These are phyloP conservation scores for Junonia oenone DNA, from an alignment of 2,888 invertebrate genomes.

Conservation along the genomic window DNA sequence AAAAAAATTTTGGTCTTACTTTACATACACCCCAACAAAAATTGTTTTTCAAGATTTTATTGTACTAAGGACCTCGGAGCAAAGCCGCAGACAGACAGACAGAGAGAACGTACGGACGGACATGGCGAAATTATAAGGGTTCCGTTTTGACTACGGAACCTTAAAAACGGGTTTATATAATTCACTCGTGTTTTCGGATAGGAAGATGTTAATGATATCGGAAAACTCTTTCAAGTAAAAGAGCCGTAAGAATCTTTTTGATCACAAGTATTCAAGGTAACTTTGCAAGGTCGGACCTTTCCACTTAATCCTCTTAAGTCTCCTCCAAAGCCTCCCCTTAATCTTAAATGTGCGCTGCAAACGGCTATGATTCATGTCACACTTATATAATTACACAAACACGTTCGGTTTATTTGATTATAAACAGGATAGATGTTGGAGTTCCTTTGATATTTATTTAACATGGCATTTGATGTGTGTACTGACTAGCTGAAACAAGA, in stretches of 20 bases:
- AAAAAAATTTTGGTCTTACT: too few relatives aligned
- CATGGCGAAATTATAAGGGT: too few relatives aligned
- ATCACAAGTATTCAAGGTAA: neutral
- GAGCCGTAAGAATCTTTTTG: neutral
- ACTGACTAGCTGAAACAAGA: too few relatives aligned
- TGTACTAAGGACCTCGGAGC: too few relatives aligned
- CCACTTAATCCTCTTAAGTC: neutral
- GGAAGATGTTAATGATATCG: neutral
- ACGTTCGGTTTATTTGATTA: neutral
- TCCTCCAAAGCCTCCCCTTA: neutral
- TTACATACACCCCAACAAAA: too few relatives aligned
- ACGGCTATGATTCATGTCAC: neutral
- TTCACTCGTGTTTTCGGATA: neutral
- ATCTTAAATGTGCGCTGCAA: neutral
- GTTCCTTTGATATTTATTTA: too few relatives aligned
- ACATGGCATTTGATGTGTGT: too few relatives aligned
- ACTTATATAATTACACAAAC: neutral
- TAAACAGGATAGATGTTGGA: too few relatives aligned
- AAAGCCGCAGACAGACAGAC: too few relatives aligned
- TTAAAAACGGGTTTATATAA: neutral
- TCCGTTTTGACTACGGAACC: too few relatives aligned
- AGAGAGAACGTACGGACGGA: too few relatives aligned
- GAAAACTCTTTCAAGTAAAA: neutral
- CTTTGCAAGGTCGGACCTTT: neutral
- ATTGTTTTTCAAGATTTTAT: too few relatives aligned